A percentile compares a stretch with the other conserved stretches of the same genome.
These are phyloP conservation scores for Metalampra italica DNA, from an alignment of 2,888 invertebrate species.

Conservation along the genomic window DNA sequence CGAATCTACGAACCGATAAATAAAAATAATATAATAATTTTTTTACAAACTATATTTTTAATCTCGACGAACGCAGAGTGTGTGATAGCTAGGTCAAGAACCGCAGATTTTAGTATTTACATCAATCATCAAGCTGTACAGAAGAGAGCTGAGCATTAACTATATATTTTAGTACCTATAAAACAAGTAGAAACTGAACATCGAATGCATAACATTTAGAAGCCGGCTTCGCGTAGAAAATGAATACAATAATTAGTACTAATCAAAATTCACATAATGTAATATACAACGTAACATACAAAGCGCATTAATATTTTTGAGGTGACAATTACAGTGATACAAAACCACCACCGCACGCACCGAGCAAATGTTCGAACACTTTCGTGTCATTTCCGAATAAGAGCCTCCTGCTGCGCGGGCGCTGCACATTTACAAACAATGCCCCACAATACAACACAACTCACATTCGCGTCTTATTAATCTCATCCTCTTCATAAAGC, in stretches of 20 bases:
- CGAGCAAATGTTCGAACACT: constrained; percentile 22
- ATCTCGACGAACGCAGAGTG: no score
- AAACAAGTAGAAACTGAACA: no score
- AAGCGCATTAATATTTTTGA: not conserved
- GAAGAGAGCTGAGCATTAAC: no score
- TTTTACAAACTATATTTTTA: no score
- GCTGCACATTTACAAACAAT: constrained; percentile 67
- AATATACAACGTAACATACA: not conserved
- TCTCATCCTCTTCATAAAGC: constrained; percentile 21
- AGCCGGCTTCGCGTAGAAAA: no score
- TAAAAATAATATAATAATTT: no score
- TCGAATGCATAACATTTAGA: no score
- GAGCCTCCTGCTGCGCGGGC: constrained; percentile 48
- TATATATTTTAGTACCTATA: no score
- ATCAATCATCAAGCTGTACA: no score
- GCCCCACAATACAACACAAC: constrained; percentile 35
- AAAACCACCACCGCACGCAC: not conserved
- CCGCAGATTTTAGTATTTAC: no score
- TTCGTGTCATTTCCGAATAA: constrained; percentile 38
- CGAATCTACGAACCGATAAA: no score
- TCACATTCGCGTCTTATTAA: constrained; percentile 33
- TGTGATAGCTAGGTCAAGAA: no score
- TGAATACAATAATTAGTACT: not conserved
- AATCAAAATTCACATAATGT: not conserved
- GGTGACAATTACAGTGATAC: not conserved